A percentile compares a stretch with the other conserved stretches of the same genome.
Conservation (phyloP, 2,113 vertebrate genomes). For the Cynopterus brachyotis region DNA sequence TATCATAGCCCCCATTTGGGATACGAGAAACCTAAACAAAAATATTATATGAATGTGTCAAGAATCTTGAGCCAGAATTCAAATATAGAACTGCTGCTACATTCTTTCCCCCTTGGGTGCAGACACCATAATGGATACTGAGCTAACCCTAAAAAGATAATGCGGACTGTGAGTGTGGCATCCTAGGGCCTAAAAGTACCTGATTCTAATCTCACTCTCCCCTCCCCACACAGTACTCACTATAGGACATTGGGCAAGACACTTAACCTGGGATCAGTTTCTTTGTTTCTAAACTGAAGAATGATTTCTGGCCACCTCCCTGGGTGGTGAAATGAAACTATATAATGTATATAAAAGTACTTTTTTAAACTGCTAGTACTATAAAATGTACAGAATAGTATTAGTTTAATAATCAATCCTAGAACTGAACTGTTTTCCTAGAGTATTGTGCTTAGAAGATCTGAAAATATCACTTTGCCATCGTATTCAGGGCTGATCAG, state of each 20-base stretch:
- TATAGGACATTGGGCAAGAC: neutral
- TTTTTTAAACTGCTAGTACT: neutral
- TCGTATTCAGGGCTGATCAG: neutral
- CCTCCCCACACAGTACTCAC: neutral
- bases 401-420: neutral
- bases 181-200: neutral
- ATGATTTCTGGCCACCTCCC: neutral
- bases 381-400: neutral
- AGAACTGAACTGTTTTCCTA: neutral
- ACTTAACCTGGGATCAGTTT: neutral
- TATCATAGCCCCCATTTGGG: neutral
- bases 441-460: neutral
- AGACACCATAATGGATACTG: neutral
- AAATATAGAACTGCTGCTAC: neutral
- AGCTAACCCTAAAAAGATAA: neutral
- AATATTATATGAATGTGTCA: neutral
- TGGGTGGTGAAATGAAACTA: neutral
- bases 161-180: neutral
- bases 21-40: neutral
- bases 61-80: neutral
- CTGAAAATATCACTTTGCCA: neutral
- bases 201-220: neutral
- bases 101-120: neutral
- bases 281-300: neutral
- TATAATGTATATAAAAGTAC: neutral